phyloP scores from a whole-genome alignment of 2,113 vertebrate genomes.

The Daphoenositta chrysoptera region DNA sequence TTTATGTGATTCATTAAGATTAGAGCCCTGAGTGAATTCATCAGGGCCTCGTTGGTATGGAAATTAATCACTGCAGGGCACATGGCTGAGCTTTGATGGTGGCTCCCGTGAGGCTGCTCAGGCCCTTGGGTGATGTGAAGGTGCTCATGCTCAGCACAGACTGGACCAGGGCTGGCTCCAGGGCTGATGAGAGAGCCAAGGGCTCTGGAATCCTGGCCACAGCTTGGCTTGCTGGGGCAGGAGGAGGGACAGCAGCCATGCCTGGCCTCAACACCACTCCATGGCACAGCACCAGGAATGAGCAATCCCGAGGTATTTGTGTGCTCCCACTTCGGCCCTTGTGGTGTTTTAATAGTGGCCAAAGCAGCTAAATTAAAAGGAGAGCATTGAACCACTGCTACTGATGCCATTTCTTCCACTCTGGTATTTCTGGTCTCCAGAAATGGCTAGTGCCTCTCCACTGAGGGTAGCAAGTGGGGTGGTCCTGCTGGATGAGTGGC shows the following conservation, averaged over 20 bases:
- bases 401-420: neutral
- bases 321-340: neutral
- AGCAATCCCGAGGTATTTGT: neutral
- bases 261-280: fast-evolving
- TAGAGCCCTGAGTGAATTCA: neutral
- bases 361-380: neutral
- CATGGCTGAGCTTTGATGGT: neutral
- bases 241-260: neutral
- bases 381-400: neutral
- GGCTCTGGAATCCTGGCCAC: neutral
- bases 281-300: neutral
- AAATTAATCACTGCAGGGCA: neutral
- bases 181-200: fast-evolving
- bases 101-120: fast-evolving
- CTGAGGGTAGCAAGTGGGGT: neutral
- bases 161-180: neutral
- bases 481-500: neutral
- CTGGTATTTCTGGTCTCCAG: neutral
- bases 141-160: neutral
- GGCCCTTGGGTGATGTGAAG: neutral
- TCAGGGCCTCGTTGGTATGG: neutral
- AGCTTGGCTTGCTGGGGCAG: neutral
- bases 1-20: conserved; percentile 4
- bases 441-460: fast-evolving
- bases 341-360: neutral